Conservation (phyloP, 2,888 invertebrate genomes). For the Gnatocerus cornutus region DNA sequence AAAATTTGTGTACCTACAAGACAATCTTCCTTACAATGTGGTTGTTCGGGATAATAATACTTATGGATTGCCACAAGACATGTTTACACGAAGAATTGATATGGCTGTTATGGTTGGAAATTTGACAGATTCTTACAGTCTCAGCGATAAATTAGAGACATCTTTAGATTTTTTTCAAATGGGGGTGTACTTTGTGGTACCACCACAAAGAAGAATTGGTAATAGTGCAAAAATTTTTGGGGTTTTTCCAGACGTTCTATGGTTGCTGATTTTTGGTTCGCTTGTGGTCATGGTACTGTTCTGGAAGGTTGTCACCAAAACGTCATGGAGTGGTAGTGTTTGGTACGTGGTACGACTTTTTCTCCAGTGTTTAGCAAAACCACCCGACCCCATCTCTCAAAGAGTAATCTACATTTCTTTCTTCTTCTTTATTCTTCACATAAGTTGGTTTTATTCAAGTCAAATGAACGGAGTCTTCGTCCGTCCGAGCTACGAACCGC, state of each 20-base stretch:
- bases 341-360: not conserved
- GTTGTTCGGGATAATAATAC: not conserved
- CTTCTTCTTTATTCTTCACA: not conserved
- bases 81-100: not conserved
- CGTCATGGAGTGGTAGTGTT: not conserved
- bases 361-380: not conserved
- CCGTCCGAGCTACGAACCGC: not conserved
- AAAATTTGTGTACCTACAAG: not conserved
- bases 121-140: not conserved
- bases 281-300: not conserved
- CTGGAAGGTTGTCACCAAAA: not conserved
- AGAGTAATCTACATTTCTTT: not conserved
- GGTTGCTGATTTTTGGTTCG: not conserved
- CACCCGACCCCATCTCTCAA: not conserved
- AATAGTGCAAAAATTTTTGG: not conserved
- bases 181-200: not conserved
- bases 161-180: not conserved
- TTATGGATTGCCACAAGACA: not conserved
- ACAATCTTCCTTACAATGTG: not conserved
- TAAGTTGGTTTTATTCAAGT: not conserved
- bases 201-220: not conserved
- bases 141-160: not conserved
- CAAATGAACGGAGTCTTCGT: constrained; percentile 1
- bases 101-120: not conserved
- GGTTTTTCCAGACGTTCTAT: not conserved